Percentiles rank a stretch among this genome's conserved stretches.
phyloP scores from a whole-genome alignment of 2,113 vertebrate genomes.

The Vireo altiloquus region DNA sequence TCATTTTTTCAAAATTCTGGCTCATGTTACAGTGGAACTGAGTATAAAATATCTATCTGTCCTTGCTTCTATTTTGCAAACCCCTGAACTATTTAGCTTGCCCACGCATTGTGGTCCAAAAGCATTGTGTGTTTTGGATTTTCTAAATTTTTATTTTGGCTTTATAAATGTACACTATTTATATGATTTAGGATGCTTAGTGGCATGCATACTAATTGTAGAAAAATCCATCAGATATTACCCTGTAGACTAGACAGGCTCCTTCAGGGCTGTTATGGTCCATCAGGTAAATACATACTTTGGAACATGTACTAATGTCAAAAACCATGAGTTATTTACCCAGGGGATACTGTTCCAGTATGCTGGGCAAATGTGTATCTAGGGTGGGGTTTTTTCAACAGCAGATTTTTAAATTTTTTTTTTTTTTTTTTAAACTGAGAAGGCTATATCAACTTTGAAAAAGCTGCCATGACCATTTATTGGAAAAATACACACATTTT shows the following conservation, averaged over 20 bases:
- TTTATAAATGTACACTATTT: background rate
- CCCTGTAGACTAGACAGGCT: conserved; percentile 31
- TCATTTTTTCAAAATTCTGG: background rate
- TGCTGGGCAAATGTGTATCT: background rate
- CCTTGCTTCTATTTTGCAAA: background rate
- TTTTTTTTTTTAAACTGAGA: background rate
- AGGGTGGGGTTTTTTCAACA: background rate
- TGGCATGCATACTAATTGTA: conserved; percentile 7
- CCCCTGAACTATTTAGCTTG: background rate
- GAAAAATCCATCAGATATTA: conserved; percentile 33
- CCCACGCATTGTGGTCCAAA: background rate
- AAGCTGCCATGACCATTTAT: background rate
- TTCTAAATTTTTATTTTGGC: background rate
- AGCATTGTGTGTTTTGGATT: conserved; percentile 22
- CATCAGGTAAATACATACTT: conserved; percentile 45
- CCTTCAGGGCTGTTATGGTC: conserved; percentile 27
- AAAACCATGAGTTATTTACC: conserved; percentile 32
- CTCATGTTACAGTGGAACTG: background rate
- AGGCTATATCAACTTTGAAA: background rate
- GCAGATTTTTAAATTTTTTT: background rate
- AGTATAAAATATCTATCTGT: conserved; percentile 1
- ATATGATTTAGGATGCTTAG: conserved; percentile 14
- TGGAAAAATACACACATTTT: background rate
- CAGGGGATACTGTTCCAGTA: background rate
- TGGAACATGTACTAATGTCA: background rate